Conservation (phyloP, 2,888 invertebrate genomes). For the Epiperipatus broadwayi region DNA sequence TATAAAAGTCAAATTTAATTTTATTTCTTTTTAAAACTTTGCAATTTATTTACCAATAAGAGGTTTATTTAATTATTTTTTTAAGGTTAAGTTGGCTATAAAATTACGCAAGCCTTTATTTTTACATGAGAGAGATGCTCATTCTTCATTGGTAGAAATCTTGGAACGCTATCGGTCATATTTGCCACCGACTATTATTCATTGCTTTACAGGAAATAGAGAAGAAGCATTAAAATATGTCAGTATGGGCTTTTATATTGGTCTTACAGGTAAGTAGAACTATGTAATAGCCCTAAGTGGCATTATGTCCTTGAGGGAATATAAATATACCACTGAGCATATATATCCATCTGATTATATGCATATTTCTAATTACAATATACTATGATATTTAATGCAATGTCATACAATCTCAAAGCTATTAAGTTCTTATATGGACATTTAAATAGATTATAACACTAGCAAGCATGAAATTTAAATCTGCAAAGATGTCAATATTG, state of each 20-base stretch:
- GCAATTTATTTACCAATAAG: constrained; percentile 9
- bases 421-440: no score
- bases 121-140: constrained; percentile 79
- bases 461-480: no score
- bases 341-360: no score
- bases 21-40: no score
- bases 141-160: constrained; percentile 60
- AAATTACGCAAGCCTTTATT: constrained; percentile 66
- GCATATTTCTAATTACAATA: no score
- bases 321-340: no score
- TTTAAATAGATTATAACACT: no score
- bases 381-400: no score
- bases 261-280: constrained; percentile 43
- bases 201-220: constrained; percentile 73
- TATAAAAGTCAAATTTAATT: background rate
- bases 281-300: no score
- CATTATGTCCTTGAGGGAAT: no score
- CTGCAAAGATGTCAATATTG: no score
- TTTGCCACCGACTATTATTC: constrained; percentile 64
- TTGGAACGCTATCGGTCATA: constrained; percentile 35
- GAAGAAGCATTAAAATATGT: constrained; percentile 65
- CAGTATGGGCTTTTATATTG: constrained; percentile 64
- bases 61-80: constrained; percentile 18
- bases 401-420: no score
- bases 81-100: constrained; percentile 60